Conservation (phyloP, 1,140 invertebrate species). For the Halyomorpha halys region DNA sequence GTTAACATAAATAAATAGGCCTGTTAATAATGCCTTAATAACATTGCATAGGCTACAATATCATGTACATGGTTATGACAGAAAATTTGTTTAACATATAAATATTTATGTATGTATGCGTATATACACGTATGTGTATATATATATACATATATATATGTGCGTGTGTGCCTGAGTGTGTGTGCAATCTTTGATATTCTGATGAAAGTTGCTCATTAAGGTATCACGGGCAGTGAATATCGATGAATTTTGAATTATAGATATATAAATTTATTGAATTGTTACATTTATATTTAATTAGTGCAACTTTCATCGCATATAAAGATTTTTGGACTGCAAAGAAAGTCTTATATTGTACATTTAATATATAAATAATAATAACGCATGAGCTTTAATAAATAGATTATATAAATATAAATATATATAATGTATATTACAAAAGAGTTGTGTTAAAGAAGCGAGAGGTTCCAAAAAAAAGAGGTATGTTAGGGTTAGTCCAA, state of each 20-base stretch:
- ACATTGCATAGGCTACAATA: slow-evolving; percentile 25
- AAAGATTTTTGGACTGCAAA: slow-evolving; percentile 8
- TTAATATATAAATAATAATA: slow-evolving; percentile 22
- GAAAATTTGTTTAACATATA: slow-evolving; percentile 16
- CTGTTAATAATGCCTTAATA: slow-evolving; percentile 27
- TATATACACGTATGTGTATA: too few species aligned
- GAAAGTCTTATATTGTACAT: slow-evolving; percentile 20
- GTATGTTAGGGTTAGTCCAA: slow-evolving; percentile 24
- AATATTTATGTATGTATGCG: slow-evolving; percentile 13
- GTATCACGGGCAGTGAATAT: background rate
- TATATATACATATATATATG: too few species aligned
- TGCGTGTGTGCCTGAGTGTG: background rate
- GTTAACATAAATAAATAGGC: slow-evolving; percentile 21
- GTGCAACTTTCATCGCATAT: slow-evolving; percentile 6
- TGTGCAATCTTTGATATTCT: slow-evolving; percentile 17
- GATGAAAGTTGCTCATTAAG: slow-evolving; percentile 8
- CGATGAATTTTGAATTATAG: slow-evolving; percentile 6
- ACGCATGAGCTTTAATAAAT: slow-evolving; percentile 28
- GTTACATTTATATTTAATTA: slow-evolving; percentile 15
- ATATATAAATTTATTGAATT: slow-evolving; percentile 8
- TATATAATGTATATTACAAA: slow-evolving; percentile 23
- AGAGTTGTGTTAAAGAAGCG: slow-evolving; percentile 19
- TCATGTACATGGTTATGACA: slow-evolving; percentile 22
- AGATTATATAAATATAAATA: slow-evolving; percentile 21
- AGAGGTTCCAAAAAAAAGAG: slow-evolving; percentile 16